Percentiles rank a stretch among this genome's conserved stretches.
Conservation (phyloP, 2,888 invertebrate species). For the Apantesis nais region DNA sequence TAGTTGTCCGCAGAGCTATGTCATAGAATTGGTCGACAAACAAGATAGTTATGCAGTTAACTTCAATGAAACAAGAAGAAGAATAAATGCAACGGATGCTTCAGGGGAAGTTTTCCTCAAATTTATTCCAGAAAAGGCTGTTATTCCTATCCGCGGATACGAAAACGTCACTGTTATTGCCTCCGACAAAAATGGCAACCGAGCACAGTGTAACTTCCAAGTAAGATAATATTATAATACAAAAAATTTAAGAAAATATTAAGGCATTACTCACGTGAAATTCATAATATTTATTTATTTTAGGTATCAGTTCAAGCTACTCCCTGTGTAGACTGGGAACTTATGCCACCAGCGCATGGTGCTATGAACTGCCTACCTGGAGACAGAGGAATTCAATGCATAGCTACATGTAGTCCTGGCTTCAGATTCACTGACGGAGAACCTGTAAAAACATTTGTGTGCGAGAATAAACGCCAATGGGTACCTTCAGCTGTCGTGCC, state of each 20-base stretch:
- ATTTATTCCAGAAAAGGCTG: constrained; percentile 93
- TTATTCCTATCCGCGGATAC: constrained; percentile 93
- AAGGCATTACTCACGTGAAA: background rate
- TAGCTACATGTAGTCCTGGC: constrained; percentile 95
- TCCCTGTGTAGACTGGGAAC: constrained; percentile 97
- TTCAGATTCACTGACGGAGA: constrained; percentile 96
- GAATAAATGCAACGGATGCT: constrained; percentile 94
- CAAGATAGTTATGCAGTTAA: constrained; percentile 96
- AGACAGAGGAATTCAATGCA: constrained; percentile 93
- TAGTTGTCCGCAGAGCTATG: constrained; percentile 97
- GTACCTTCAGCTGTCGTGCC: constrained; percentile 95
- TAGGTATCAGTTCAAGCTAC: constrained; percentile 95
- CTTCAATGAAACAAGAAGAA: constrained; percentile 94
- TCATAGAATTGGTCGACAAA: constrained; percentile 95
- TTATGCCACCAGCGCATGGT: constrained; percentile 95
- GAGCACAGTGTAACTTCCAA: constrained; percentile 96
- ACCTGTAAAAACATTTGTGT: constrained; percentile 93
- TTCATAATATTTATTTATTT: constrained; percentile 26
- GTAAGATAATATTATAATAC: constrained; percentile 68
- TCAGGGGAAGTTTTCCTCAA: constrained; percentile 94
- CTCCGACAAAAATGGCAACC: constrained; percentile 94
- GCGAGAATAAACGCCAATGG: constrained; percentile 93
- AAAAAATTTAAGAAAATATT: background rate
- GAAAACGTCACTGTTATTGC: constrained; percentile 97
- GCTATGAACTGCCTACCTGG: constrained; percentile 94